Evolutionary conservation across 2,797 vertebrate genomes (phyloP).

Genomic region (Graptemys geographica): DNA sequence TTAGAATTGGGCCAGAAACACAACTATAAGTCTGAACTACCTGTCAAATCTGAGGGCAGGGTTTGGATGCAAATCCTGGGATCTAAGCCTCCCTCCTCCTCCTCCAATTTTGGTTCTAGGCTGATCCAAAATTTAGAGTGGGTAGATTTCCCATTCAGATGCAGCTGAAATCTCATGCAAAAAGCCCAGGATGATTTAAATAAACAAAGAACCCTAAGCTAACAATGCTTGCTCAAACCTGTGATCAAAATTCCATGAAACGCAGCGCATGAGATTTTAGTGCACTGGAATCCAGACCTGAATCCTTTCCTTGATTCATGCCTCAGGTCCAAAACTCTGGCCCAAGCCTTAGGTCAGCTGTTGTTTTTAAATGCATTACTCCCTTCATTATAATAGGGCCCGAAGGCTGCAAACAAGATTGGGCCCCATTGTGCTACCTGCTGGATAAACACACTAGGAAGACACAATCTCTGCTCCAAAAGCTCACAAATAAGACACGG

Average conservation of each 20-base stretch:
- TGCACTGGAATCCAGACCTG: background rate
- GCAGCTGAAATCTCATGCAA: background rate
- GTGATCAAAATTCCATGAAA: background rate
- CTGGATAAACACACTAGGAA: background rate
- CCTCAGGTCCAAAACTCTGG: background rate
- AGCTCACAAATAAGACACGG: background rate
- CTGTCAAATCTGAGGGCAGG: rapidly evolving
- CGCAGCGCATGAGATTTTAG: background rate
- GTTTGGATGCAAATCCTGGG: rapidly evolving
- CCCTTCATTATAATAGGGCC: background rate
- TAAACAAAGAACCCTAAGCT: background rate
- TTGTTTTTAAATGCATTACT: background rate
- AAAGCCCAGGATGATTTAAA: background rate
- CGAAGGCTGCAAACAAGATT: background rate
- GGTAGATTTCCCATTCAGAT: background rate
- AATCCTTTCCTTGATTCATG: rapidly evolving
- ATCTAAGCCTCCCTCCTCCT: background rate
- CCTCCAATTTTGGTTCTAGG: background rate
- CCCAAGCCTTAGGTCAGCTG: background rate
- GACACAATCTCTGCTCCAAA: background rate
- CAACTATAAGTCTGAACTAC: background rate
- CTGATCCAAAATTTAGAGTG: background rate
- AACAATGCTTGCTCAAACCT: background rate
- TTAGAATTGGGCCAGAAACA: background rate
- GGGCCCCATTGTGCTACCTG: background rate